Base-by-base conservation (phyloP, 2,113 vertebrate genomes). In the Leucosticte australis region DNA sequence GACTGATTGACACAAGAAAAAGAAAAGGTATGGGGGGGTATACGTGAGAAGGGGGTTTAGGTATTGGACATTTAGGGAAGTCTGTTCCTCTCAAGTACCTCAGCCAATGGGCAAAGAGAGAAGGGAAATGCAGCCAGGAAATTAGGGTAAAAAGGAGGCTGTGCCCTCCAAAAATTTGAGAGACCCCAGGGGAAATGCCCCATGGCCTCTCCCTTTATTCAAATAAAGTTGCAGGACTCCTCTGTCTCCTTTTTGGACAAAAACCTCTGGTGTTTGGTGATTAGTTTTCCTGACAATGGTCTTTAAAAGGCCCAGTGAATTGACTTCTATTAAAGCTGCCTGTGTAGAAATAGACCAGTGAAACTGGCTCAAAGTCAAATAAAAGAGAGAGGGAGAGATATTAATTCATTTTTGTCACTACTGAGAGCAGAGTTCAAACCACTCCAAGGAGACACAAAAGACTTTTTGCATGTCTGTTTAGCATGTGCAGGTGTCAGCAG, bases 321-420 rank as follows among this genome's bases (percentile, higher is more conserved):
- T 9, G 2, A 22, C 88, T 78, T 52, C 55, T 70, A 3, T 95
- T 92, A 73, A 92, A 91, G n/a, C 30, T 90, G 19, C 10, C 80
- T 57, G 18, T n/a, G 42, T 73, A 46, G 90, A 46, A 71, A 37
- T 6, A 42, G 89, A 57, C 69, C 57, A 78, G 62, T 64, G 71
- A 89, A 88, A 91, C 23, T 83, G 62, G 53, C 77, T 87, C 44
- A 47, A 22, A 74, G 39, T 73, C 55, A 15, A 39, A 89, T 35
- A 49, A 95, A 77, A 76, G 65, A 56, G 35, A 65, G 31, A 46
- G 55, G 13, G 21, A 82, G 65, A 60, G 65, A 77, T 19, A 85
- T 90, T 59, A 92, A 87, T 83, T 92, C 74, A 63, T 93, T 60
- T 78, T 85, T 91, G 76, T 90, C 73, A 78, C 64, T 41, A 50